Base-by-base conservation (phyloP, 1,140 invertebrate species). In the Portunus trituberculatus region DNA sequence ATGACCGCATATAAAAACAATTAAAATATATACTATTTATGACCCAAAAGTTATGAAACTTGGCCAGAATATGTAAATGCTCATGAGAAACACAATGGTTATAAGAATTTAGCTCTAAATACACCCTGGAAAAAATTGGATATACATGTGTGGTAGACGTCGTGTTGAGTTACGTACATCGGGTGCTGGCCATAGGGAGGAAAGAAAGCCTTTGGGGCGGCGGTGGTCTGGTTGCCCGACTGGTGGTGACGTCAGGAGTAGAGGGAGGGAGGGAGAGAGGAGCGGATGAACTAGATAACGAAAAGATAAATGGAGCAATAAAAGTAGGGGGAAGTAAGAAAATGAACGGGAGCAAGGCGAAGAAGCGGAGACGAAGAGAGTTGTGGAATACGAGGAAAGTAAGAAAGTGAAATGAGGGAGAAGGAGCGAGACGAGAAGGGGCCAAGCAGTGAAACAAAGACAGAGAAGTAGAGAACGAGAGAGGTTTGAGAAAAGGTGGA, bases 331-430 rank as follows among this genome's bases (percentile, higher is more conserved):
- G 29, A 28, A n/a, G 67, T n/a, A 28, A 32, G 90, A 52, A 52
- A n/a, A n/a, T n/a, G 67, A 76, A 76, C 67, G 67, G 20, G n/a
- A 25, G n/a, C 4, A n/a, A 25, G 67, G 25, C 67, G 67, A 76
- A 8, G 67, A 76, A 76, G 67, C 67, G 67, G 20, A 76, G 67
- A 76, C 67, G 67, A 76, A 76, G 67, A 76, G 67, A 76, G 12
- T 76, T 76, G 67, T n/a, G 25, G 20, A 76, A 76, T 76, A 76
- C 67, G 67, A 76, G 67, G 67, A 76, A 76, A 76, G 67, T 76
- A 76, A 76, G 67, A 76, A 76, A 76, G 67, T 76, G 67, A 76
- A 76, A 76, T 76, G 67, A 76, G 67, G 67, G 67, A 76, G 67
- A 76, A 76, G n/a, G 67, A n/a, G 67, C n/a, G 6, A n/a, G n/a